A percentile compares a stretch with the other conserved stretches of the same genome.
phyloP scores from a whole-genome alignment of 1,140 invertebrate species.

The Tenebrio molitor region DNA sequence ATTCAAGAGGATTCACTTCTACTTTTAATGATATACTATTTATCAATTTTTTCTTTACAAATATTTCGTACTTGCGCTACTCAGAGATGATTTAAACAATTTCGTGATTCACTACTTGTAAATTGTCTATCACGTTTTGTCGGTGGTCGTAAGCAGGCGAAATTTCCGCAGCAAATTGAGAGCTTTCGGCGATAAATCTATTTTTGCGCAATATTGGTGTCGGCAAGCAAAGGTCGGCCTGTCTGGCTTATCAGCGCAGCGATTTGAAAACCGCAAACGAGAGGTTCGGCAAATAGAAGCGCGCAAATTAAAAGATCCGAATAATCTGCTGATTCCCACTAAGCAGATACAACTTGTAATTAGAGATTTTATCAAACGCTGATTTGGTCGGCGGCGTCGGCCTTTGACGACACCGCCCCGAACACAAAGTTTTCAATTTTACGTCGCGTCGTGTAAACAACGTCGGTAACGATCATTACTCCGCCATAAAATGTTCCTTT shows the following conservation, averaged over 20 bases:
- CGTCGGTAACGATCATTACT: neutral
- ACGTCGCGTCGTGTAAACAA: neutral
- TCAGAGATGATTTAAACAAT: too few species aligned
- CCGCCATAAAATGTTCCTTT: neutral
- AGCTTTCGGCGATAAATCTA: constrained; percentile 30
- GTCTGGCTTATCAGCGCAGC: constrained; percentile 4
- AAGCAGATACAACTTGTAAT: constrained; percentile 20
- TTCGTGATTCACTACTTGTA: too few species aligned
- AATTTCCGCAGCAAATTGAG: constrained; percentile 9
- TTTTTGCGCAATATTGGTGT: neutral
- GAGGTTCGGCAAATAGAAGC: constrained; percentile 9
- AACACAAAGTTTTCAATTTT: neutral
- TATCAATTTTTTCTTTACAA: too few species aligned
- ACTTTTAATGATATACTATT: too few species aligned
- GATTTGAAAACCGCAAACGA: constrained; percentile 17
- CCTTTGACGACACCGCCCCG: neutral
- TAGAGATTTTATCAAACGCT: neutral
- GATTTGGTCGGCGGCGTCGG: neutral
- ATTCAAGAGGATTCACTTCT: too few species aligned
- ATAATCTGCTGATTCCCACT: constrained; percentile 18
- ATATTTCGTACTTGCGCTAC: too few species aligned
- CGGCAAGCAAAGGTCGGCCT: constrained; percentile 4
- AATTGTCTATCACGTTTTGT: too few species aligned
- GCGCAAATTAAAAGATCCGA: constrained; percentile 29
- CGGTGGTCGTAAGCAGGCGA: too few species aligned